Evolutionary conservation across 2,888 invertebrate genomes (phyloP), one percentile per base, ranked within the genome.

Genomic region (Metellina segmentata): DNA sequence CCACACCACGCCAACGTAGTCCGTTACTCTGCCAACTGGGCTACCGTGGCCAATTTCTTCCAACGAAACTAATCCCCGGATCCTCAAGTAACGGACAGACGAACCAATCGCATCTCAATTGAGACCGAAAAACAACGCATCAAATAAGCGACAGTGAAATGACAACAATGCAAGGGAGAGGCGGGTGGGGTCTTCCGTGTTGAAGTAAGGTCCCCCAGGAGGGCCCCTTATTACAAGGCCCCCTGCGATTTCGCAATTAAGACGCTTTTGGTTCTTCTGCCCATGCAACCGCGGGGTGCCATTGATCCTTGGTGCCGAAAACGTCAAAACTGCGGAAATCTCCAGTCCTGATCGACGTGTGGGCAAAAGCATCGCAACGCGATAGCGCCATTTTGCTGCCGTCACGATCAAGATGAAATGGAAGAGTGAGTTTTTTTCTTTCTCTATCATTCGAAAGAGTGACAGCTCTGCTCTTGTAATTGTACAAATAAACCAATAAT

Each of bases 161-260:
- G 34, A 61, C 61, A 61, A 16, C 61, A 16, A 16, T 16, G 16
- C 61, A 61, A 61, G 0, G 11, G 61, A 61, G 13, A 34, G 74
- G 74, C 1, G 20, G 19, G 74, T 9, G 9, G 20, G 20, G 20
- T 11, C 74, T 7, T 13, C 13, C 8, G 69, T 69, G 69, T 69
- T 69, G 69, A n/a, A 69, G 5, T 16, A 69, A 69, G 69, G n/a
- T 16, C 16, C 75, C 52, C 9, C 75, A 34, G 85, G 85, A 20
- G 19, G 52, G n/a, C 16, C 85, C 79, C 51, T 74, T 79, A 85
- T 90, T 90, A 90, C 90, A 85, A 70, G 85, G 81, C 81, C 19
- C 90, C 90, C 90, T 51, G 74, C 34, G 90, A 85, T 81, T 90
- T 90, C 49, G 75, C 81, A 90, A 90, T 90, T 90, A 90, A 81